Base-by-base conservation (phyloP, 2,797 vertebrate genomes). In the Phrynocephalus vlangalii region DNA sequence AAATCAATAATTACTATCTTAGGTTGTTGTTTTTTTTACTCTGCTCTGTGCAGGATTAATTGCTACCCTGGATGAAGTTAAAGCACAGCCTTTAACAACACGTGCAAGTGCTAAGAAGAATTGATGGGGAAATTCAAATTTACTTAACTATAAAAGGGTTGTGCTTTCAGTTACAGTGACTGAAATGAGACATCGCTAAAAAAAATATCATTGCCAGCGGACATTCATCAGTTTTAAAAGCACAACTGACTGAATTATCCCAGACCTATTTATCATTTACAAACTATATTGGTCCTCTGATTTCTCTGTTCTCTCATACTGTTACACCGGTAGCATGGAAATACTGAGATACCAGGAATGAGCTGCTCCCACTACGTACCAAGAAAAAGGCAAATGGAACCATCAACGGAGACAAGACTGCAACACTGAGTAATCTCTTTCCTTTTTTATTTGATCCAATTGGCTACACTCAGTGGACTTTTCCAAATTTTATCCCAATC, bases 41-140 rank as follows among this genome's bases (percentile, higher is more conserved):
- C 26, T 68, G 56, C 83, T 79, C 79, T 6, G 50, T 85, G 82
- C 67, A 88, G 9, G 89, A 92, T 87, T 84, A 87, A 28, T 89
- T 92, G 50, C 0, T 1, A 22, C 88, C 9, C 26, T 79, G 60
- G 50, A 71, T 87, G 33, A 66, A 15, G 9, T 30, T 44, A 60
- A 84, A 1, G 22, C 30, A 6, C 4, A 90, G 79, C 70, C 76
- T 93, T 90, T 48, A 78, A 3, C 15, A 78, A 6, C 16, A 78
- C 10, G 9, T 85, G 79, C 78, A 67, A 84, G 70, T 33, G 83
- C 2, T 73, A 28, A 0, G 79, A 33, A 44, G 52, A 73, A 84
- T 86, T 80, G 84, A 48, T 48, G 10, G 44, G 72, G 71, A 83
- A 83, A 86, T 0, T 72, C 84, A 6, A 3, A 85, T 79, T 2